phyloP scores from a whole-genome alignment of 2,888 invertebrate genomes.

The Meganola albula region DNA sequence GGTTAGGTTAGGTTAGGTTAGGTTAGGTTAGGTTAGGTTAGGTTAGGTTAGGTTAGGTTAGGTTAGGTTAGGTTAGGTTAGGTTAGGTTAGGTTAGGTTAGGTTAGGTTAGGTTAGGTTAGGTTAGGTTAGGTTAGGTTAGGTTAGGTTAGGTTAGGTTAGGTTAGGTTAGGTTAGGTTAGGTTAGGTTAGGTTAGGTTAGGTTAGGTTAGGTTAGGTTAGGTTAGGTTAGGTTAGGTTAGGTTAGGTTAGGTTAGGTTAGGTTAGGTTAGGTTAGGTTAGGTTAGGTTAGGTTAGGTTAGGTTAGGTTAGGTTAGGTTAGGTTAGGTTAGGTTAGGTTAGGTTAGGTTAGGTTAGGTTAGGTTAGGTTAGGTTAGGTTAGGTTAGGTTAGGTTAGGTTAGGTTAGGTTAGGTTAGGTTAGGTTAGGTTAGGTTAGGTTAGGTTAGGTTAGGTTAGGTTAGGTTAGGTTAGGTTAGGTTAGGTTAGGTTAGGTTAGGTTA shows the following conservation, averaged over 20 bases:
- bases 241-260: constrained; percentile 10
- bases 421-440: constrained; percentile 10
- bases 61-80: constrained; percentile 4
- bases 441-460: constrained; percentile 9
- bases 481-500: constrained; percentile 3
- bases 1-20: constrained; percentile 7
- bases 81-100: not conserved
- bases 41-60: constrained; percentile 6
- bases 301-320: constrained; percentile 9
- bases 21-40: constrained; percentile 6
- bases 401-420: constrained; percentile 9
- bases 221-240: constrained; percentile 10
- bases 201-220: constrained; percentile 9
- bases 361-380: constrained; percentile 10
- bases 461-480: constrained; percentile 3
- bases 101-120: constrained; percentile 2
- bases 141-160: constrained; percentile 6
- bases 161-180: constrained; percentile 8
- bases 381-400: constrained; percentile 10
- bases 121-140: constrained; percentile 7
- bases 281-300: constrained; percentile 10
- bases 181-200: constrained; percentile 9
- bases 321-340: constrained; percentile 10
- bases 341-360: constrained; percentile 10
- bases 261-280: constrained; percentile 9